Percentiles rank a stretch among this genome's conserved stretches.
Evolutionary conservation across 2,888 invertebrate species (phyloP).

Genomic region (Eupithecia inturbata): DNA sequence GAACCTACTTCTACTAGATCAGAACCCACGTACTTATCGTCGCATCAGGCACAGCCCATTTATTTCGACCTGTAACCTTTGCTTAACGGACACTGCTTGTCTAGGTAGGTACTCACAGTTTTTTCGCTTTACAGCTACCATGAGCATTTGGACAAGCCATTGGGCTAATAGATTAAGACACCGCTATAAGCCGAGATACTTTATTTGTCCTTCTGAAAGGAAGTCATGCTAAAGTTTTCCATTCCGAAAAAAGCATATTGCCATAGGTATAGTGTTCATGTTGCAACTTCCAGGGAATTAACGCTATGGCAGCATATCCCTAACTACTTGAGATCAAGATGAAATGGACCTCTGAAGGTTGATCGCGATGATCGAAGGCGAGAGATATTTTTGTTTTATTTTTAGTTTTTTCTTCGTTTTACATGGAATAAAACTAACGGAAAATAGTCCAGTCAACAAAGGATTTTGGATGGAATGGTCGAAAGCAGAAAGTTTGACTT

Average conservation of each 20-base stretch:
- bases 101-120: slow-evolving; percentile 7
- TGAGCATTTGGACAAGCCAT: background rate
- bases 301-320: background rate
- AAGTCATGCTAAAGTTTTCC: background rate
- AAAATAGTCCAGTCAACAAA: too few relatives aligned
- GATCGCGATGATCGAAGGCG: too few relatives aligned
- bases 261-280: background rate
- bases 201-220: background rate
- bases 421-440: too few relatives aligned
- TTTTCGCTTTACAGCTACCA: background rate
- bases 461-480: too few relatives aligned
- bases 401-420: too few relatives aligned
- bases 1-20: background rate
- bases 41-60: slow-evolving; percentile 38
- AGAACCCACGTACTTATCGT: slow-evolving; percentile 12
- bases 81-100: slow-evolving; percentile 32
- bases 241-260: background rate
- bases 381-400: too few relatives aligned
- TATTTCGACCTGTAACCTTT: slow-evolving; percentile 38
- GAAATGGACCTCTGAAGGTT: too few relatives aligned
- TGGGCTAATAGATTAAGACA: background rate
- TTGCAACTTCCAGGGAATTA: background rate
- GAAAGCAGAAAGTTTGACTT: too few relatives aligned
- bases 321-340: too few relatives aligned
- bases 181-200: background rate